Evolutionary conservation across 2,888 invertebrate species (phyloP).

Genomic region (Furcula furcula): DNA sequence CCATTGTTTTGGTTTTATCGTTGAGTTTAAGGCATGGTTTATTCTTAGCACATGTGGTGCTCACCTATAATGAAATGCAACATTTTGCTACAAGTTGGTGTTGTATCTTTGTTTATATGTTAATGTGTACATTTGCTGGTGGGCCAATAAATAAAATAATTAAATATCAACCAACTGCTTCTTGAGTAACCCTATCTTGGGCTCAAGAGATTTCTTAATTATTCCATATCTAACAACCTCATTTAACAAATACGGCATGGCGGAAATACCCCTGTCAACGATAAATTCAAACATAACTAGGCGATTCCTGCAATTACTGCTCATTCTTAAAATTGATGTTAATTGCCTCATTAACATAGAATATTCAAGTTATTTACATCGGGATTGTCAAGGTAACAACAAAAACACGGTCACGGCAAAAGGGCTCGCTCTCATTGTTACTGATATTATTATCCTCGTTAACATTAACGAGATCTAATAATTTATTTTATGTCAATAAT

Average conservation of each 20-base stretch:
- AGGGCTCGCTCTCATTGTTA: conserved; percentile 5
- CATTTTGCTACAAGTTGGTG: no score
- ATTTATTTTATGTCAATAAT: conserved; percentile 46
- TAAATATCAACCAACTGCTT: no score
- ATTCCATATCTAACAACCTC: conserved; percentile 7
- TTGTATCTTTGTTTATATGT: no score
- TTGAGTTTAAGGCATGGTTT: no score
- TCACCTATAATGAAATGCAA: no score
- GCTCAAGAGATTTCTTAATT: no score
- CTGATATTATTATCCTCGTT: conserved; percentile 7
- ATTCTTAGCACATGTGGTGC: no score
- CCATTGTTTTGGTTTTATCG: no score
- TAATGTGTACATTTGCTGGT: no score
- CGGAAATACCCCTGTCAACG: conserved; percentile 25
- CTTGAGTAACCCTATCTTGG: no score
- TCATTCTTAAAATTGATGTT: conserved; percentile 32
- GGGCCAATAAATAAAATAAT: no score
- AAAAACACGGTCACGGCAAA: conserved; percentile 4
- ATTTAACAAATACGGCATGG: conserved; percentile 10
- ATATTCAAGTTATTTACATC: conserved; percentile 23
- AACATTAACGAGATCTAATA: conserved; percentile 14
- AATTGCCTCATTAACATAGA: conserved; percentile 37
- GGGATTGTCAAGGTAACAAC: conserved; percentile 19
- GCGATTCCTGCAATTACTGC: conserved; percentile 33
- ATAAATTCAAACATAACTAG: conserved; percentile 34